phyloP scores from a whole-genome alignment of 2,888 invertebrate species.

The Osmoderma eremita region DNA sequence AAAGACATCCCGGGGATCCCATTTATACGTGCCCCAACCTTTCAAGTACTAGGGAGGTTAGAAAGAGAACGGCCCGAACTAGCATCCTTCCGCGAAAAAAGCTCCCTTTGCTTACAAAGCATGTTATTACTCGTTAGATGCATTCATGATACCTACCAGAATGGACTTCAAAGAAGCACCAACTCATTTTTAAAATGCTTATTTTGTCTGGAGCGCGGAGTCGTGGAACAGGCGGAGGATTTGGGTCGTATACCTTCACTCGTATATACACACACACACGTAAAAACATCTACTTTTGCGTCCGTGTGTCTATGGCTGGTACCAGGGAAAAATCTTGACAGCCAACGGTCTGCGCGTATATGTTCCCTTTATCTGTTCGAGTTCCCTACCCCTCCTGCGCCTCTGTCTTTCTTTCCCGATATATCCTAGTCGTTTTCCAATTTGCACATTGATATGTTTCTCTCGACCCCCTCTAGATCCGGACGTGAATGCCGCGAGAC shows the following conservation, averaged over 20 bases:
- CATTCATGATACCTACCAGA: constrained; percentile 52
- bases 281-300: neutral
- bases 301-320: too few relatives aligned
- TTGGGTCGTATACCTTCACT: neutral
- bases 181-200: constrained; percentile 45
- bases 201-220: constrained; percentile 39
- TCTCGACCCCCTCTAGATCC: constrained; percentile 2
- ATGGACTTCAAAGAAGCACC: constrained; percentile 49
- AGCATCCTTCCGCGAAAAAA: constrained; percentile 29
- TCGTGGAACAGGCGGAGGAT: neutral
- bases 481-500: neutral
- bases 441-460: constrained; percentile 42
- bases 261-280: neutral
- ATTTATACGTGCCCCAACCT: constrained; percentile 34
- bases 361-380: constrained; percentile 34
- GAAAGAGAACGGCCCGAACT: neutral
- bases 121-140: constrained; percentile 53
- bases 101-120: constrained; percentile 47
- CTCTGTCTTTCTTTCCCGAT: constrained; percentile 5
- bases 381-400: constrained; percentile 8
- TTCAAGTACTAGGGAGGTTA: neutral
- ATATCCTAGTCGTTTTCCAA: constrained; percentile 35
- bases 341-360: neutral
- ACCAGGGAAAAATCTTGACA: constrained; percentile 18
- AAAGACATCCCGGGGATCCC: constrained; percentile 34